phyloP scores from a whole-genome alignment of 2,888 invertebrate genomes.

The Nemoura dubitans region DNA sequence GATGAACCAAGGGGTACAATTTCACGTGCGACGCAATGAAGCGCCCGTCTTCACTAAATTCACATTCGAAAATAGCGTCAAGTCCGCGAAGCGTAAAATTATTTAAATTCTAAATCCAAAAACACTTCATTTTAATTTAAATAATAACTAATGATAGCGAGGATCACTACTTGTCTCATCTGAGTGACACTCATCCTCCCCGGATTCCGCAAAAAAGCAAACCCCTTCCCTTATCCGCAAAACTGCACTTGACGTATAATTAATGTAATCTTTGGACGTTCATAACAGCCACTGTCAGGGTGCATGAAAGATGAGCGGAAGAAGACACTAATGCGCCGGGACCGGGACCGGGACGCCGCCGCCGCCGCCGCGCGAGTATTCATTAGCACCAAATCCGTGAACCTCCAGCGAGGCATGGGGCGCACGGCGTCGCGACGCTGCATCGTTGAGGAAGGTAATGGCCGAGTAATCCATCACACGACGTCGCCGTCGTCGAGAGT shows the following conservation, averaged over 20 bases:
- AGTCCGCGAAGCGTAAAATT: neutral
- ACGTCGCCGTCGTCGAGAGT: slow-evolving; percentile 19
- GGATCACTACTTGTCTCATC: neutral
- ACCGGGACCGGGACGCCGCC: too few relatives aligned
- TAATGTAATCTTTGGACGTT: slow-evolving; percentile 35
- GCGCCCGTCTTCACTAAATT: too few relatives aligned
- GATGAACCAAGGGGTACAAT: neutral
- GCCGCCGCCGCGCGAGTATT: slow-evolving; percentile 43
- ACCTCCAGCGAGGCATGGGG: neutral
- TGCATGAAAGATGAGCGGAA: slow-evolving; percentile 40
- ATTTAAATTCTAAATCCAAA: neutral
- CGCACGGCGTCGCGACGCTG: neutral
- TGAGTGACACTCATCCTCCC: neutral
- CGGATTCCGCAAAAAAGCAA: neutral
- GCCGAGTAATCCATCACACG: slow-evolving; percentile 16
- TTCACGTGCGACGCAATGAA: neutral
- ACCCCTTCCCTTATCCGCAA: neutral
- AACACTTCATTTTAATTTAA: slow-evolving; percentile 5
- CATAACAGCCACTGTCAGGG: slow-evolving; percentile 20
- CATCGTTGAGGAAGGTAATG: neutral
- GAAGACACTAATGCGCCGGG: slow-evolving; percentile 27
- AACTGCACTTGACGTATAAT: slow-evolving; percentile 40
- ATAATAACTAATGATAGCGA: neutral
- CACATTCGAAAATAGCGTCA: neutral
- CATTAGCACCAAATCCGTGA: slow-evolving; percentile 37